A percentile compares a stretch with the other conserved stretches of the same genome.
Evolutionary conservation across 2,888 invertebrate genomes (phyloP).

Genomic region (Dorcus parallelipipedus): DNA sequence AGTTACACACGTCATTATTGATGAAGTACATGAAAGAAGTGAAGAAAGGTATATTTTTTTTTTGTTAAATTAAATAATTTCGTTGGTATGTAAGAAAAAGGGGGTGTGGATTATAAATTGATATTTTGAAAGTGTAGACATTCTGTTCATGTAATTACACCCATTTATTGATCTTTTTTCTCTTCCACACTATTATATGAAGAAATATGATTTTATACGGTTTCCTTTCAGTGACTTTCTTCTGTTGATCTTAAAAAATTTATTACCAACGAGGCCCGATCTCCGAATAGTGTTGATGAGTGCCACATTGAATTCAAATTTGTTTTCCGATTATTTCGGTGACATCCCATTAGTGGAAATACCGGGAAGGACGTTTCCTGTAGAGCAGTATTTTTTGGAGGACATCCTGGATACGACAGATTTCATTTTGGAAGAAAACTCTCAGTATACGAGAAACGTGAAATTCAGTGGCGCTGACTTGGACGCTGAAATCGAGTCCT

Average conservation of each 20-base stretch:
- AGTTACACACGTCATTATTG: conserved; percentile 81
- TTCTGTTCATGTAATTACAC: too few species aligned
- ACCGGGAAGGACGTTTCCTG: conserved; percentile 82
- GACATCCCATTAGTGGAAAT: conserved; percentile 76
- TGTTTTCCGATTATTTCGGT: conserved; percentile 82
- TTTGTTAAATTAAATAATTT: neutral
- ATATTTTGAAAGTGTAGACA: neutral
- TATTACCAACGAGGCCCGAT: conserved; percentile 68
- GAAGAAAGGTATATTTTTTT: conserved; percentile 64
- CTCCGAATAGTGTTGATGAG: conserved; percentile 89
- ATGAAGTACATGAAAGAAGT: conserved; percentile 91
- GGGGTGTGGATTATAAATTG: neutral
- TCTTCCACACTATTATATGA: neutral
- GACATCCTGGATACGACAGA: conserved; percentile 68
- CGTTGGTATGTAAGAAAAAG: neutral
- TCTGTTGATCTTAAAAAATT: conserved; percentile 74
- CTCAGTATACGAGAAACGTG: conserved; percentile 62
- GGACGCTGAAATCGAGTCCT: conserved; percentile 62
- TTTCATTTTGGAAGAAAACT: conserved; percentile 62
- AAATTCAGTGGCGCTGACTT: conserved; percentile 58
- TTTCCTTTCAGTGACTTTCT: conserved; percentile 71
- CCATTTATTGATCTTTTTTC: too few species aligned
- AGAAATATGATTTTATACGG: neutral
- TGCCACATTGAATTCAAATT: conserved; percentile 81
- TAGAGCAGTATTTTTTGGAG: conserved; percentile 77